Evolutionary conservation across 1,140 invertebrate species (phyloP).

Genomic region (Lasioglossum albipes): DNA sequence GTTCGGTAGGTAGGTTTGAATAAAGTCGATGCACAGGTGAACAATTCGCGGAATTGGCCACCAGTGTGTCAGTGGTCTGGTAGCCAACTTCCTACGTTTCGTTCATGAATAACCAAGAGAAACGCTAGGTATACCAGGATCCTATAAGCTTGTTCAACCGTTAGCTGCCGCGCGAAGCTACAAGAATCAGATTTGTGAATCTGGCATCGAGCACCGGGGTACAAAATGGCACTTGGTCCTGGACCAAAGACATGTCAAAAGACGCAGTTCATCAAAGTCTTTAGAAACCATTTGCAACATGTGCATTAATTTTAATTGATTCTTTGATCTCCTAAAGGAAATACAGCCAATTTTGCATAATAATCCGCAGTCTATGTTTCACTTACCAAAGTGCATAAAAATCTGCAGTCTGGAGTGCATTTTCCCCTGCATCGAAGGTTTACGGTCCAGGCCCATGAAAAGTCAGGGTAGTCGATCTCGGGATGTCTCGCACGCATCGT

Average conservation of each 20-base stretch:
- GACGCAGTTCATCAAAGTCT: too few species aligned
- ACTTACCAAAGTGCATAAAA: too few species aligned
- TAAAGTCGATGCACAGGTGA: background rate
- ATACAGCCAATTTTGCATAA: too few species aligned
- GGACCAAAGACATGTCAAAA: too few species aligned
- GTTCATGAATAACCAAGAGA: slow-evolving; percentile 9
- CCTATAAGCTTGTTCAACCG: background rate
- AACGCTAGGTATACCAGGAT: background rate
- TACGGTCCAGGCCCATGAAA: background rate
- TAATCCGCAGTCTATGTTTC: too few species aligned
- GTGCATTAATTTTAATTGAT: too few species aligned
- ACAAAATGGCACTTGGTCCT: background rate
- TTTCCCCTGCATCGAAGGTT: too few species aligned
- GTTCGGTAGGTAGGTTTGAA: background rate
- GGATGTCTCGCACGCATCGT: background rate
- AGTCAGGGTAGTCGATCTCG: background rate
- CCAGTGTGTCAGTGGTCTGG: background rate
- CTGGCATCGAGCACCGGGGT: background rate
- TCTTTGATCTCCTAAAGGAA: too few species aligned
- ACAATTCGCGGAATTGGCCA: background rate
- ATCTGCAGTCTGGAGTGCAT: too few species aligned
- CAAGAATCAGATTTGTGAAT: background rate
- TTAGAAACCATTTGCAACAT: too few species aligned
- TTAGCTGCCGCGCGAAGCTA: background rate
- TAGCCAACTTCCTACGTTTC: background rate